Evolutionary conservation across 2,888 invertebrate genomes (phyloP), one percentile per base, ranked within the genome.

Genomic region (Rhagophthalmus giganteus): DNA sequence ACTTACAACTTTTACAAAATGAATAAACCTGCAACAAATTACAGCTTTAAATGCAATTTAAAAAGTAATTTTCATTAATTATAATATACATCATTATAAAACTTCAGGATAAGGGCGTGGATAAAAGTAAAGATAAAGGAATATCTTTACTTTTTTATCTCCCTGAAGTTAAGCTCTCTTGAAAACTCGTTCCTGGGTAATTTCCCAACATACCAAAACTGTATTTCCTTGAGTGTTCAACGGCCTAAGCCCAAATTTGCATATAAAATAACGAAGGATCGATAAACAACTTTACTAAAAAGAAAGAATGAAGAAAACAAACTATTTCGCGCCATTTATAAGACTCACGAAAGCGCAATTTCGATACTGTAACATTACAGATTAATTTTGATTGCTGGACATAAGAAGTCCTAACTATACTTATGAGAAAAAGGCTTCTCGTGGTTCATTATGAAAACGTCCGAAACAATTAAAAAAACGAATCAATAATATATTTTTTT

Each of bases 161-260:
- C 24, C 34, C 45, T 26, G 47, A 49, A 50, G 41, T 46, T 46
- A 55, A 64, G 64, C 61, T 62, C 63, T 63, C 61, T 64, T 60
- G 60, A 52, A 64, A 66, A 64, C 63, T 64, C 63, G 59, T 66
- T 62, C 60, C 60, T 61, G 56, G 58, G 63, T 66, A 66, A 66
- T 65, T 65, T 64, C 60, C 63, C 63, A 64, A 64, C 62, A 65
- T 62, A 60, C 64, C 63, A 61, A 62, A 66, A 64, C 63, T 65
- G 63, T 64, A 64, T 63, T 64, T 63, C 60, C 61, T 55, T 54
- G 59, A 64, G 60, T 61, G 62, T 58, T 66, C 61, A 60, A 57
- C 58, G 55, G 54, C 39, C 44, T 49, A 54, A 48, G 44, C 40
- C 54, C 40, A 54, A 54, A 54, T 54, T 54, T 50, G 50, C 54